Base-by-base conservation (phyloP, 2,113 vertebrate genomes). In the Cavia aperea region DNA sequence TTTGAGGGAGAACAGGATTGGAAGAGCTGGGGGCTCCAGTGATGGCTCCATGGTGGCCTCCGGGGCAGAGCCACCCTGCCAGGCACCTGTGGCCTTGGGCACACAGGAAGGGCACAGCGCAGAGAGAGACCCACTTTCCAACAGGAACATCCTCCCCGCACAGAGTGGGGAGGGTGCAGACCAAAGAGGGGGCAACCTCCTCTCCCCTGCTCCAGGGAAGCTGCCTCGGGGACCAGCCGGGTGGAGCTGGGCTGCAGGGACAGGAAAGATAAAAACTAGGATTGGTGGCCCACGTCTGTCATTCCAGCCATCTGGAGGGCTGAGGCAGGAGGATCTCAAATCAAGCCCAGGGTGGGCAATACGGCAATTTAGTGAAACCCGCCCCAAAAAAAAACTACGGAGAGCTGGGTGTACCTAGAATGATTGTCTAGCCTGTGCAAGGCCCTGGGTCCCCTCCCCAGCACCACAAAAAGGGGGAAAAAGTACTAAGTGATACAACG, bases 1-100 rank as follows among this genome's bases (percentile, higher is more conserved):
- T 95, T 92, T 88, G 91, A 94, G 96, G 96, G 95, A 94, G 96
- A 94, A 94, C 91, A 87, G n/a, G 93, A 93, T 86, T 77, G 46
- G 79, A 92, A 93, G 87, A 62, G 83, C 84, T 87, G 94, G 95
- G 94, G 93, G 33, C 65, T 68, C 33, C 33, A 15, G 33, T 6
- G 26, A 18, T 16, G 33, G 31, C 2, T 4, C 65, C 15, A 2
- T 36, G 65, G 33, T 36, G 14, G 65, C 13, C 33, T 7, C 65
- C 7, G 65, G 65, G 65, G 46, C 1, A 12, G 70, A 19, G 70
- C 21, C n/a, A 70, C 66, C 66, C 18, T 19, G 18, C 36, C 18
- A 16, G 92, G 77, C 29, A 49, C 92, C 72, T 4, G 84, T 70
- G 36, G 33, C 90, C 90, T 77, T 19, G 18, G 26, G 21, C 36